A percentile compares a stretch with the other conserved stretches of the same genome.
Conservation (phyloP, 2,888 invertebrate genomes). For the Limnephilus auricula region DNA sequence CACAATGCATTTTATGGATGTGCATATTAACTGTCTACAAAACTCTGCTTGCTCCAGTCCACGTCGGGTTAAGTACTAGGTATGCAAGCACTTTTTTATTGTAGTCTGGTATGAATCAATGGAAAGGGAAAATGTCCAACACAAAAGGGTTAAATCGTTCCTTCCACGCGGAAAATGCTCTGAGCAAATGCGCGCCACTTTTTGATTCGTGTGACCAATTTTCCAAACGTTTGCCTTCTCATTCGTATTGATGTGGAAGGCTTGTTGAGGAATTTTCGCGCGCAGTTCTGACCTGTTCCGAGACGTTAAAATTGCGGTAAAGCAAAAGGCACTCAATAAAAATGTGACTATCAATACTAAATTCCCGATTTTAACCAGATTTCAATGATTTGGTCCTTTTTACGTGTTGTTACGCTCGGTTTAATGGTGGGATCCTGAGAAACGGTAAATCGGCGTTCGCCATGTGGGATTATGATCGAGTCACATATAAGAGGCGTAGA, state of each 20-base stretch:
- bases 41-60: neutral
- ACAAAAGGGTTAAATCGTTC: neutral
- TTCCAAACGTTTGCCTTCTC: neutral
- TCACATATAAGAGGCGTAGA: neutral
- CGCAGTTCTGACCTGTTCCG: constrained; percentile 4
- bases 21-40: neutral
- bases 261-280: constrained; percentile 22
- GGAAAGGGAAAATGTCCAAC: neutral
- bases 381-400: neutral
- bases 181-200: neutral
- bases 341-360: neutral
- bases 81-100: neutral
- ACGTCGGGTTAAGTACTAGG: neutral
- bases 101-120: constrained; percentile 8
- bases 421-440: neutral
- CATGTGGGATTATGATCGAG: neutral
- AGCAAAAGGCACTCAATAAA: neutral
- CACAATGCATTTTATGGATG: neutral
- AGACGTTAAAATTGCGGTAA: neutral
- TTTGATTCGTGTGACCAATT: neutral
- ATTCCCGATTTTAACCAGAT: neutral
- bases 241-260: neutral
- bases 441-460: neutral
- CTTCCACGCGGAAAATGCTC: neutral
- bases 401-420: neutral